Evolutionary conservation across 2,888 invertebrate species (phyloP).

Genomic region (Lutraria lutraria): DNA sequence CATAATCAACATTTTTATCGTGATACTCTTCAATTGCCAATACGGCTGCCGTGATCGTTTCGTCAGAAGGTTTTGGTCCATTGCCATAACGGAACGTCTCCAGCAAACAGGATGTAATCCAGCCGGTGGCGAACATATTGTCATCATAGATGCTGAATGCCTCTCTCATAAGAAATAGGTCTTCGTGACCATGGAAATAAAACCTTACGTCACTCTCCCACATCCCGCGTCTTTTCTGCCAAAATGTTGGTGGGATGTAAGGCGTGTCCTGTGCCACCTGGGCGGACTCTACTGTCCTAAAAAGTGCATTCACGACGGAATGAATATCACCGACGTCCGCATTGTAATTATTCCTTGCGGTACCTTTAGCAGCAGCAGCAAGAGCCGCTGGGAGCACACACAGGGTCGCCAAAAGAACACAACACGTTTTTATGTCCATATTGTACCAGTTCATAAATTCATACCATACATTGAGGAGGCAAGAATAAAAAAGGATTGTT

Average conservation of each 20-base stretch:
- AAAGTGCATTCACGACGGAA: conserved; percentile 66
- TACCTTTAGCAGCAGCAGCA: not conserved
- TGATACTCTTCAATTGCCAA: conserved; percentile 73
- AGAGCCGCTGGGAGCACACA: not conserved
- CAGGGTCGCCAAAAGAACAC: not conserved
- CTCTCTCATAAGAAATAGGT: conserved; percentile 74
- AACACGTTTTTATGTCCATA: not conserved
- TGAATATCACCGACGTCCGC: conserved; percentile 29
- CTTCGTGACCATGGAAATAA: conserved; percentile 78
- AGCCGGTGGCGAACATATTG: conserved; percentile 83
- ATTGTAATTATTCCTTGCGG: too few species aligned
- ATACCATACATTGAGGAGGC: not conserved
- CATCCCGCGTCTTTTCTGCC: conserved; percentile 78
- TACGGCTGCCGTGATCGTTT: conserved; percentile 56
- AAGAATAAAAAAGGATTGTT: not conserved
- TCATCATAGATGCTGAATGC: conserved; percentile 79
- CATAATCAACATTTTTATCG: conserved; percentile 77
- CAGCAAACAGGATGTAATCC: conserved; percentile 79
- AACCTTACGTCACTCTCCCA: conserved; percentile 80
- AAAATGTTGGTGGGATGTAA: conserved; percentile 72
- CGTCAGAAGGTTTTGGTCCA: conserved; percentile 68
- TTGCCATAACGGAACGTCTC: conserved; percentile 76
- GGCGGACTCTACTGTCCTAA: conserved; percentile 61
- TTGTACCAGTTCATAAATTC: not conserved
- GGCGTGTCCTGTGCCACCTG: conserved; percentile 71